Base-by-base conservation (phyloP, 2,888 invertebrate genomes). In the Drosophila vallismaia region DNA sequence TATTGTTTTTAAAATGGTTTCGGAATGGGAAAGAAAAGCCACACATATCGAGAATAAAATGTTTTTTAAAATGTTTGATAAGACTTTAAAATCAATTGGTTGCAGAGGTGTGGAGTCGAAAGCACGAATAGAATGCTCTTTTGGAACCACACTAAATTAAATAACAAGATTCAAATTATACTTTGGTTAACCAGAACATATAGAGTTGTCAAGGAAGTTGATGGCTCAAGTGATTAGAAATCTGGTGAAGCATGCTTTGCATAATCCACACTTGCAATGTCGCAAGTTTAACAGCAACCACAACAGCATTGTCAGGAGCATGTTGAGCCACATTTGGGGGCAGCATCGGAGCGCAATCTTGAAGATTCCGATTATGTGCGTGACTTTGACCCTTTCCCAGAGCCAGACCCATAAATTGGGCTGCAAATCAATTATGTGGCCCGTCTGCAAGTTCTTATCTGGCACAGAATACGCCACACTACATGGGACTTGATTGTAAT, bases 371-470 rank as follows among this genome's bases (percentile, higher is more conserved):
- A 68, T 55, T 48, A 31, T 64, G 67, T 64, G 54, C 68, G 67
- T 64, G 63, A 52, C 67, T 67, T 66, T 64, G 63, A 67, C 63
- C 63, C 63, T 67, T 52, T 64, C 14, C 33, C 3, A 19, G 10
- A 24, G 31, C 14, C 66, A 76, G 70, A 71, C 75, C 51, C 86
- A 86, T 84, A 86, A 86, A 78, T 85, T 55, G 79, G 49, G 56
- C 67, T 52, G 77, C 87, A 76, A 85, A 85, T 87, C 87, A 81
- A 81, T 81, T 81, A 85, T 66, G 76, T 71, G 62, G 44, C 51
- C 82, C 63, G 82, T 81, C 80, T 77, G 75, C 40, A 48, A 59
- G 77, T 57, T 55, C 86, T 83, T 83, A 77, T 69, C 63, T 71
- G 10, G 49, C 53, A 19, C 54, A 8, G 9, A 33, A 33, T 33